These are phyloP conservation scores for Eupsittula cactorum DNA, from an alignment of 2,113 vertebrate genomes.

Conservation along the genomic window DNA sequence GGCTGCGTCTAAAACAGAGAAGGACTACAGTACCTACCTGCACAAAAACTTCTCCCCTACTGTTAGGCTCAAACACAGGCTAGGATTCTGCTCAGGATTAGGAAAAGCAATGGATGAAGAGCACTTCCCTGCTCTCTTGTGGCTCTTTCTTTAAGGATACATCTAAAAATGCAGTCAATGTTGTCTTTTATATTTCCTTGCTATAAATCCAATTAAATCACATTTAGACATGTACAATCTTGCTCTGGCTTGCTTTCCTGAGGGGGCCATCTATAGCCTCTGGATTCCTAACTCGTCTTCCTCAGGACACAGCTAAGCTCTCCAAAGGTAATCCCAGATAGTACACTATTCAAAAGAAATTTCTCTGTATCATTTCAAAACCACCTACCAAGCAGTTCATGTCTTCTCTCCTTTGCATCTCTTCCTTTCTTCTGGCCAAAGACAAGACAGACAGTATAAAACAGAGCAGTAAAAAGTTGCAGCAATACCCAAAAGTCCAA, in stretches of 20 bases:
- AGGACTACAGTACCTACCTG: too few relatives aligned
- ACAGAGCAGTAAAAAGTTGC: background rate
- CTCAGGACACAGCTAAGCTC: background rate
- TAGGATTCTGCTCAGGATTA: background rate
- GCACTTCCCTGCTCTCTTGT: too few relatives aligned
- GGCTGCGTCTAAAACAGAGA: background rate
- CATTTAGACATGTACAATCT: background rate
- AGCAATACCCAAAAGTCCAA: background rate
- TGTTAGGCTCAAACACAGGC: background rate
- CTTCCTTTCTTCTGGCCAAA: background rate
- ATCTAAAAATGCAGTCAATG: fast-evolving
- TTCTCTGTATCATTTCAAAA: background rate
- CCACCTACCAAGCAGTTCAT: background rate
- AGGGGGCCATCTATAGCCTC: background rate
- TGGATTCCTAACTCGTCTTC: background rate
- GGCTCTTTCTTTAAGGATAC: background rate
- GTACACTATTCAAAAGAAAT: background rate
- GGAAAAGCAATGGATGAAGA: background rate
- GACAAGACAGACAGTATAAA: background rate
- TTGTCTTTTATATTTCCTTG: background rate
- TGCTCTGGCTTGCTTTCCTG: background rate
- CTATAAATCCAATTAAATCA: background rate
- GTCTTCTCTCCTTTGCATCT: background rate
- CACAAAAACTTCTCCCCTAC: background rate
- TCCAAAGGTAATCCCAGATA: background rate